These are phyloP conservation scores for Villa cingulata DNA, from an alignment of 2,888 invertebrate genomes.

Conservation along the genomic window DNA sequence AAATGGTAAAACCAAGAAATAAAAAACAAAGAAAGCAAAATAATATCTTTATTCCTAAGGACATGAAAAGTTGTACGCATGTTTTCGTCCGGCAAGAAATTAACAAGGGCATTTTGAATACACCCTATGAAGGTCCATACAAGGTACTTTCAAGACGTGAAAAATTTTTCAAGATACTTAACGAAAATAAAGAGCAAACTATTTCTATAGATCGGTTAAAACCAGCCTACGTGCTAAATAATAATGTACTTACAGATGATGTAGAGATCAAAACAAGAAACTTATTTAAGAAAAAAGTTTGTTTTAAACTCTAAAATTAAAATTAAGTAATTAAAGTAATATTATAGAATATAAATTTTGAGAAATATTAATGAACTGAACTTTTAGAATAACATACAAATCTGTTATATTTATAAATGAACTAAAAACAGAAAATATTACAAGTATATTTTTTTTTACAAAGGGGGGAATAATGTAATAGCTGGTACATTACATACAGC, in stretches of 20 bases:
- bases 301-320: too few relatives aligned
- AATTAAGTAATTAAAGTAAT: too few relatives aligned
- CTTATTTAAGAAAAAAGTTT: too few relatives aligned
- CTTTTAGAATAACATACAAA: too few relatives aligned
- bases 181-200: slow-evolving; percentile 10
- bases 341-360: too few relatives aligned
- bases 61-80: not conserved
- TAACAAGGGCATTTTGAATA: slow-evolving; percentile 10
- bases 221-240: slow-evolving; percentile 11
- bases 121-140: slow-evolving; percentile 16
- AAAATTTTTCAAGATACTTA: slow-evolving; percentile 12
- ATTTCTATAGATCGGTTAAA: slow-evolving; percentile 16
- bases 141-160: slow-evolving; percentile 10
- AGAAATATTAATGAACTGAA: too few relatives aligned
- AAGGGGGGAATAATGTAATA: too few relatives aligned
- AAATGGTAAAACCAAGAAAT: slow-evolving; percentile 1
- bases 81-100: slow-evolving; percentile 4
- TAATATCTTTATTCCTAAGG: not conserved
- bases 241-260: not conserved
- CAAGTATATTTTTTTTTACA: too few relatives aligned
- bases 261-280: too few relatives aligned
- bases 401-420: too few relatives aligned
- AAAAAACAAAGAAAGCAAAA: slow-evolving; percentile 1
- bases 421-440: too few relatives aligned
- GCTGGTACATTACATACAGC: too few relatives aligned